Base-by-base conservation (phyloP, 1,140 invertebrate species). In the Trichoplusia ni region DNA sequence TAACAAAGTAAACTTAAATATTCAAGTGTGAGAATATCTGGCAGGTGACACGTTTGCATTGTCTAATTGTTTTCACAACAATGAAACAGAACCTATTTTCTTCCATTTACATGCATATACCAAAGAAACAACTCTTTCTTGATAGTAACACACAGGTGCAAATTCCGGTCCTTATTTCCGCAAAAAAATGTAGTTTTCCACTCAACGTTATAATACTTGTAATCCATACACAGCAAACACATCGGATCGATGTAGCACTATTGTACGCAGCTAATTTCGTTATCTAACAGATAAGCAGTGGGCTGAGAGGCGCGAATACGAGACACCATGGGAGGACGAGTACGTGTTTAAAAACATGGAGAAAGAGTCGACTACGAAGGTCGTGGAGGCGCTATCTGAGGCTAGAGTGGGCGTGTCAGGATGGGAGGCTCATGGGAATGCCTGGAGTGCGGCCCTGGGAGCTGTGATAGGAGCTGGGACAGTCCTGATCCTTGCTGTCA, bases 241-340 rank as follows among this genome's bases (percentile, higher is more conserved):
- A 37, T 21, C 61, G 71, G 84, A 86, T 88, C 83, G 85, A 88
- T 86, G 81, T 74, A n/a, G 18, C 67, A 77, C 66, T 81, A 75
- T 77, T 79, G 64, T 77, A 75, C 79, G 74, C 72, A 71, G 77
- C 69, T 86, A 84, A 86, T 88, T 77, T 79, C 56, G 81, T 87
- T 88, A 88, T 86, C 84, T n/a, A 75, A 46, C 80, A 88, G 85
- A 88, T 88, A 88, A 88, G 81, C 77, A 69, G 69, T 82, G 82
- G 82, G 77, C 75, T 73, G 75, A 72, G 61, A 66, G 69, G 64
- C 70, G 71, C 58, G 71, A 67, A 53, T 71, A 61, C 71, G 77
- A 70, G 69, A 75, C 69, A 67, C 75, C 74, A 69, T 77, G 78
- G 79, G 75, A 79, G n/a, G n/a, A n/a, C n/a, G n/a, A n/a, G 51